Percentiles rank a stretch among this genome's conserved stretches.
These are phyloP conservation scores for Metallyticus violacea DNA, from an alignment of 2,888 invertebrate genomes.

Conservation along the genomic window DNA sequence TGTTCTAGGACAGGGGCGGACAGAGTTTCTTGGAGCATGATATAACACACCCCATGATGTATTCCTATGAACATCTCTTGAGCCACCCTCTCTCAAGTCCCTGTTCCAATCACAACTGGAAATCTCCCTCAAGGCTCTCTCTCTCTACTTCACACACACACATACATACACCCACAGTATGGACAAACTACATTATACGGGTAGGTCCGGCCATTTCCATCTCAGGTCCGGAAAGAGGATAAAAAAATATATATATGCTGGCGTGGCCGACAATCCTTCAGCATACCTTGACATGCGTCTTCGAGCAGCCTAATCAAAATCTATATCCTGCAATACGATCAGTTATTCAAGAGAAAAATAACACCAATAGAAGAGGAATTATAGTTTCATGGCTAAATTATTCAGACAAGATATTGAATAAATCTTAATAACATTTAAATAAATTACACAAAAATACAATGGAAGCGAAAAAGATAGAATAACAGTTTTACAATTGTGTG, in stretches of 20 bases:
- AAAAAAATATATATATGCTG: neutral
- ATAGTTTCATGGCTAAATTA: too few species aligned
- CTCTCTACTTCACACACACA: too few species aligned
- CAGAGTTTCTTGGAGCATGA: conserved; percentile 7
- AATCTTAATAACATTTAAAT: too few species aligned
- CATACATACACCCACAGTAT: neutral
- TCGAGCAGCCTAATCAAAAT: neutral
- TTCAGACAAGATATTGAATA: too few species aligned
- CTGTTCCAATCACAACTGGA: conserved; percentile 25
- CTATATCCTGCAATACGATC: neutral
- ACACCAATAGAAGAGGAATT: too few species aligned
- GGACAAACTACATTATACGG: conserved; percentile 25
- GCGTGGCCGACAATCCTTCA: neutral
- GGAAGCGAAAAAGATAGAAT: too few species aligned
- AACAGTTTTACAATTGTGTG: too few species aligned
- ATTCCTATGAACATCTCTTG: conserved; percentile 18
- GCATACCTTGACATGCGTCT: neutral
- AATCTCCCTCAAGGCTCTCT: conserved; percentile 19
- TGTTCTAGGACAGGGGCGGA: neutral
- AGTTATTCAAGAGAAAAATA: neutral
- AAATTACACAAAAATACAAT: too few species aligned
- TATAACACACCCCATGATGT: conserved; percentile 17
- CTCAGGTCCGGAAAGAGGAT: neutral
- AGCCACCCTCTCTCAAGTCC: conserved; percentile 15
- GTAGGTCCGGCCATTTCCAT: conserved; percentile 22